Percentiles rank a stretch among this genome's conserved stretches.
phyloP scores from a whole-genome alignment of 2,113 vertebrate species.

The Albula goreensis region DNA sequence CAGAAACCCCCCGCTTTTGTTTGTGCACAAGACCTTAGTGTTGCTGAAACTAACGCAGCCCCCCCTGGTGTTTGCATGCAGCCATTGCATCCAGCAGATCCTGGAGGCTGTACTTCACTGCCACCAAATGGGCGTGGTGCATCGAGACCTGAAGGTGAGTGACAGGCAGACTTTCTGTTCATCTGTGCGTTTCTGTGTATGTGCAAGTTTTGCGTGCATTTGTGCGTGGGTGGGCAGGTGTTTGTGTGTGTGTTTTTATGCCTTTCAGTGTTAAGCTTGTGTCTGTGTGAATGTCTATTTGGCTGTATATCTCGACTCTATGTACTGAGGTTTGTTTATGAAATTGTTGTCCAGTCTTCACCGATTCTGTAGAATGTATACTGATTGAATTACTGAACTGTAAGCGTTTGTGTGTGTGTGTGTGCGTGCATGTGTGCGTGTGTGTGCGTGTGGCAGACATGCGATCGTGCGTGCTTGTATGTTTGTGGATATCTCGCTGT shows the following conservation, averaged over 20 bases:
- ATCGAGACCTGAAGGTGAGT: conserved; percentile 98
- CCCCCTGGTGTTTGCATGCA: conserved; percentile 82
- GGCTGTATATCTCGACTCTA: not conserved
- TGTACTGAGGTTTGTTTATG: not conserved
- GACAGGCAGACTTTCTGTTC: conserved; percentile 34
- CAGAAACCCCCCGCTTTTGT: conserved; percentile 33
- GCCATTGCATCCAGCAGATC: conserved; percentile 98
- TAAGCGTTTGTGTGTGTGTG: not conserved
- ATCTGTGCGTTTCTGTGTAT: conserved; percentile 31
- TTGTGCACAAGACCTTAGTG: conserved; percentile 51
- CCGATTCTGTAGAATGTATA: conserved; percentile 11
- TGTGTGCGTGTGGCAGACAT: not conserved
- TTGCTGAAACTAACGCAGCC: conserved; percentile 34
- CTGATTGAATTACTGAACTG: not conserved
- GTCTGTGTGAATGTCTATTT: conserved; percentile 5
- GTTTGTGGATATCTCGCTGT: no score
- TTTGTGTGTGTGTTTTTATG: not conserved
- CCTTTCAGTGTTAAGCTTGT: conserved; percentile 6
- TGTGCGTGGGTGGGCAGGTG: conserved; percentile 36
- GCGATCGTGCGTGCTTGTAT: no score
- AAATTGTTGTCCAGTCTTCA: not conserved
- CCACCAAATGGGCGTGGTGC: conserved; percentile 96
- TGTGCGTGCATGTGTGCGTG: conserved; percentile 2
- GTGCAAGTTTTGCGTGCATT: not conserved
- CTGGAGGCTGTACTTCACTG: conserved; percentile 94